Base-by-base conservation (phyloP, 1,140 invertebrate genomes). In the Daktulosphaira vitifoliae region DNA sequence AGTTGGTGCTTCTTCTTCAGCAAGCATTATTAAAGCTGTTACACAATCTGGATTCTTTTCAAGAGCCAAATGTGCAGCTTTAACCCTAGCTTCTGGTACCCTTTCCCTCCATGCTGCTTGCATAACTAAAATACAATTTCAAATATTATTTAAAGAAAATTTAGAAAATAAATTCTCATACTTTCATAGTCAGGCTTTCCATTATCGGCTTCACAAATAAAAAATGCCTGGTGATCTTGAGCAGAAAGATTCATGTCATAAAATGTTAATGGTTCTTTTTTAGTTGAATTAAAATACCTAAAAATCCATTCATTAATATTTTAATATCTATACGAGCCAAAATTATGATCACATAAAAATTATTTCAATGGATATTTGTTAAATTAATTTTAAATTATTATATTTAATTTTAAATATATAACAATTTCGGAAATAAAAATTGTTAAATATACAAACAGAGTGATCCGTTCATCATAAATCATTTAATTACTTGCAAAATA, bases 231-330 rank as follows among this genome's bases (percentile, higher is more conserved):
- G 77, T 98, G 95, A 78, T 98, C 96, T 78, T 98, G 95, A 15
- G 96, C 95, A 1, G 94, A 96, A 8, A 99, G 78, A 77, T 98
- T 99, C 94, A 98, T 98, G 73, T 98, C 96, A 75, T 98, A 98
- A 77, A 96, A 98, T 0, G 96, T 98, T 23, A 98, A 78, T 0
- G 96, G 95, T 70, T 98, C 94, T 76, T 94, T 95, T 69, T 87
- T 89, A 1, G 90, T 94, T 0, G 87, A 84, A 83, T 85, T 88
- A 72, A 86, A 90, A 76, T 95, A 96, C 37, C 94, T 79, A n/a
- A n/a, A n/a, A n/a, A n/a, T n/a, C n/a, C n/a, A n/a, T n/a, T n/a
- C n/a, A n/a, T n/a, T n/a, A n/a, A n/a, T n/a, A n/a, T n/a, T n/a
- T n/a, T n/a, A n/a, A n/a, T n/a, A n/a, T n/a, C n/a, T n/a, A n/a